These are phyloP conservation scores for Tolypeutes matacus DNA, from an alignment of 2,797 vertebrate genomes.

Conservation along the genomic window DNA sequence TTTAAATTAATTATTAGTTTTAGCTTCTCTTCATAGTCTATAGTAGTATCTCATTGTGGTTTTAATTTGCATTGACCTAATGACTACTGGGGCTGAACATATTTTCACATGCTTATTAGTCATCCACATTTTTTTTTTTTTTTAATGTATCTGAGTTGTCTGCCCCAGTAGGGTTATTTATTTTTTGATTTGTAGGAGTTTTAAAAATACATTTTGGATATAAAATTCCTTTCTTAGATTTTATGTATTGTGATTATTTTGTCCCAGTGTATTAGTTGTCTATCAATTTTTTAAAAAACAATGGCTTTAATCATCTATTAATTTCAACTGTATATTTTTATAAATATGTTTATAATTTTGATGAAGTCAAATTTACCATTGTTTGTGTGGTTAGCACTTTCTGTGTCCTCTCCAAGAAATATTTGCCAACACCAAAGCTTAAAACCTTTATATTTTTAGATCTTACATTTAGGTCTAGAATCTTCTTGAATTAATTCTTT, in stretches of 20 bases:
- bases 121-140: background rate
- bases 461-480: background rate
- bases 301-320: background rate
- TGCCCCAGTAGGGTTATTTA: background rate
- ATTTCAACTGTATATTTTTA: background rate
- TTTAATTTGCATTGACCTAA: background rate
- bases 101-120: slow-evolving; percentile 8
- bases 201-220: background rate
- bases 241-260: slow-evolving; percentile 2
- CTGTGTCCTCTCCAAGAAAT: background rate
- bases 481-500: slow-evolving; percentile 23
- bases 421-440: slow-evolving; percentile 31
- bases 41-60: background rate
- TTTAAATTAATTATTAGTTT: too few relatives aligned
- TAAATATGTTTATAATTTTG: slow-evolving; percentile 9
- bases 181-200: background rate
- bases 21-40: background rate
- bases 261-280: background rate
- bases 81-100: background rate
- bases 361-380: background rate
- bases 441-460: background rate
- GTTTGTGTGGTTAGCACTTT: background rate
- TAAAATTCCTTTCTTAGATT: background rate
- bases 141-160: background rate
- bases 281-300: background rate